Conservation (phyloP, 2,797 vertebrate species). For the Macroramphosus scolopax region DNA sequence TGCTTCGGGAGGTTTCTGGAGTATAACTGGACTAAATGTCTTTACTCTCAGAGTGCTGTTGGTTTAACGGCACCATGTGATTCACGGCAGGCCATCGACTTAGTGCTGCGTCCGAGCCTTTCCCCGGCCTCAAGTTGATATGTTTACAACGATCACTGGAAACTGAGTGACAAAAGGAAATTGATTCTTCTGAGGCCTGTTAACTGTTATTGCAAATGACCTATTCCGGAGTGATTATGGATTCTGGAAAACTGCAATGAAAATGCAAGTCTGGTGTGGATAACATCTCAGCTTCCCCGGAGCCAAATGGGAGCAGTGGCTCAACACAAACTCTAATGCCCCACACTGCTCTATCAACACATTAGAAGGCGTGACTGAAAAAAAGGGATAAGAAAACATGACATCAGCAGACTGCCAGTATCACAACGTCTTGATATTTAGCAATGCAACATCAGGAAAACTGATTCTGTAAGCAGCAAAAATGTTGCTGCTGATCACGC, state of each 20-base stretch:
- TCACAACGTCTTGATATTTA: constrained; percentile 22
- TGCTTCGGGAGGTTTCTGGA: constrained; percentile 28
- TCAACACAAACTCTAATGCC: constrained; percentile 40
- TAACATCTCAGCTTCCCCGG: constrained; percentile 32
- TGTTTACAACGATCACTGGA: constrained; percentile 75
- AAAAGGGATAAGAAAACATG: constrained; percentile 27
- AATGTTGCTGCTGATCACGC: too few species aligned
- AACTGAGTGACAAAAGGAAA: constrained; percentile 74
- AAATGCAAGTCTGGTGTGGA: constrained; percentile 49
- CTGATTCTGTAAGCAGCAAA: constrained; percentile 29
- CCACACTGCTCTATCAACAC: constrained; percentile 26
- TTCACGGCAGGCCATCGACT: constrained; percentile 74
- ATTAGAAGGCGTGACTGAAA: constrained; percentile 31
- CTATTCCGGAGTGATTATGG: constrained; percentile 68
- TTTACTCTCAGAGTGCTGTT: constrained; percentile 62
- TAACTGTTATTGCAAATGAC: constrained; percentile 74
- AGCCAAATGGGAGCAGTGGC: constrained; percentile 34
- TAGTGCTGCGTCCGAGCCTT: constrained; percentile 71
- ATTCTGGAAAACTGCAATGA: constrained; percentile 57
- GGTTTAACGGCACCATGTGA: constrained; percentile 63
- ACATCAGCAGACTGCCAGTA: constrained; percentile 12
- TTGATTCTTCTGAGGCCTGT: constrained; percentile 68
- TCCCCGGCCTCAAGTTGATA: constrained; percentile 67
- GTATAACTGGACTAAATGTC: constrained; percentile 53
- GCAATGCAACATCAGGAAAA: constrained; percentile 12